Conservation (phyloP, 2,888 invertebrate genomes). For the Ochropleura plecta region DNA sequence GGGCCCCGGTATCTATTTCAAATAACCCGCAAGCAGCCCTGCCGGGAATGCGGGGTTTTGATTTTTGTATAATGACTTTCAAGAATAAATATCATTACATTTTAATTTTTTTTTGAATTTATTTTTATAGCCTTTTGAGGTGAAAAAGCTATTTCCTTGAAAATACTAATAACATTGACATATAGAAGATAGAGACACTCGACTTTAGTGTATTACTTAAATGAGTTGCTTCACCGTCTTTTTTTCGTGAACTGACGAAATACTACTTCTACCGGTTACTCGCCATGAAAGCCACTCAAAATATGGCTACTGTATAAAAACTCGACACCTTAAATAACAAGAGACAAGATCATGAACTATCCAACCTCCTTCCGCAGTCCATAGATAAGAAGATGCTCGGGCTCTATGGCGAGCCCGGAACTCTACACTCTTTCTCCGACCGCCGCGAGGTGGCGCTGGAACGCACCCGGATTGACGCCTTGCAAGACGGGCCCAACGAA, state of each 20-base stretch:
- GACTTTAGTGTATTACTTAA: not conserved
- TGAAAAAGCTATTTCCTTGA: no score
- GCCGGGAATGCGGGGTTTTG: no score
- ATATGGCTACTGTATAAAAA: not conserved
- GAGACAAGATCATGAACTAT: not conserved
- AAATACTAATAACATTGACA: no score
- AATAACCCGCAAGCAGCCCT: no score
- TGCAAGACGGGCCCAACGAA: conserved; percentile 92
- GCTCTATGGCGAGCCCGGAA: conserved; percentile 88
- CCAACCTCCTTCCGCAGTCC: conserved; percentile 81
- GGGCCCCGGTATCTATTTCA: no score
- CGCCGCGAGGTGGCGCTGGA: conserved; percentile 78
- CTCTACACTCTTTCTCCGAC: conserved; percentile 71
- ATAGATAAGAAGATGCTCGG: conserved; percentile 93
- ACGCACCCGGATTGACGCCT: conserved; percentile 83
- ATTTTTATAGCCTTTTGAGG: no score
- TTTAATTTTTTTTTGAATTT: no score
- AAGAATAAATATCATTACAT: no score
- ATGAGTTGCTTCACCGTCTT: not conserved
- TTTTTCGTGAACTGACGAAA: not conserved
- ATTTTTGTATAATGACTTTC: no score
- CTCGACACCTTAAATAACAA: not conserved
- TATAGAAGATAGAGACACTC: not conserved
- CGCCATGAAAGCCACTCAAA: not conserved
- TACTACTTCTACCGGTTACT: not conserved